Conservation (phyloP, 1,140 invertebrate species). For the Meloidogyne floridensis region DNA sequence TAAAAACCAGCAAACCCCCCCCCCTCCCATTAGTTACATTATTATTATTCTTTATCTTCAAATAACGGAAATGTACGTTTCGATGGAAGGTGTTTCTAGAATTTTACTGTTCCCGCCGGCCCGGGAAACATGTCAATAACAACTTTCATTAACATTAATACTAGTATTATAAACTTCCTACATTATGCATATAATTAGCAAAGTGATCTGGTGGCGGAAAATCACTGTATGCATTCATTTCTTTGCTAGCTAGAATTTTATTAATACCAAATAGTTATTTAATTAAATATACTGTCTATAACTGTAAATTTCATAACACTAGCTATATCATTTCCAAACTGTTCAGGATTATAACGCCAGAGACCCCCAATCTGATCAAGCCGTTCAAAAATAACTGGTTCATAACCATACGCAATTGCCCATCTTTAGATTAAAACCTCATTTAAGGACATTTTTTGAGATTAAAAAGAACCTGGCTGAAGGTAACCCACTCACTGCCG, state of each 20-base stretch:
- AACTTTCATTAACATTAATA: no score
- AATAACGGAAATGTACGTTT: no score
- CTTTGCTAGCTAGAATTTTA: slow-evolving; percentile 63
- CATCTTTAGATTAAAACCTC: slow-evolving; percentile 29
- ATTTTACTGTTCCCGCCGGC: no score
- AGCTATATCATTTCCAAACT: slow-evolving; percentile 11
- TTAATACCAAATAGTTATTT: no score
- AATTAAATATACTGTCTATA: slow-evolving; percentile 64
- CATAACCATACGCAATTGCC: slow-evolving; percentile 47
- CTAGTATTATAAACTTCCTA: background rate
- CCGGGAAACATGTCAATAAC: no score
- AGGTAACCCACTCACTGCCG: slow-evolving; percentile 21
- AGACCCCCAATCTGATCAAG: slow-evolving; percentile 65
- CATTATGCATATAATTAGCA: slow-evolving; percentile 67
- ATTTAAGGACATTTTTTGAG: background rate
- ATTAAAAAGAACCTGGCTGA: slow-evolving; percentile 16
- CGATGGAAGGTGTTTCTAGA: no score
- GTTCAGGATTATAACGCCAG: slow-evolving; percentile 56
- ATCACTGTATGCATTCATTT: slow-evolving; percentile 69
- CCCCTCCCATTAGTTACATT: no score
- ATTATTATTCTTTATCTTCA: no score
- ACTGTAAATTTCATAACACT: slow-evolving; percentile 67
- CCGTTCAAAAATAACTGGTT: slow-evolving; percentile 66
- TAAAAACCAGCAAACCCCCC: no score
- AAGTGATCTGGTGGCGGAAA: slow-evolving; percentile 67